Percentiles rank a stretch among this genome's conserved stretches.
phyloP scores from a whole-genome alignment of 2,888 invertebrate genomes.

The Acleris cristana region DNA sequence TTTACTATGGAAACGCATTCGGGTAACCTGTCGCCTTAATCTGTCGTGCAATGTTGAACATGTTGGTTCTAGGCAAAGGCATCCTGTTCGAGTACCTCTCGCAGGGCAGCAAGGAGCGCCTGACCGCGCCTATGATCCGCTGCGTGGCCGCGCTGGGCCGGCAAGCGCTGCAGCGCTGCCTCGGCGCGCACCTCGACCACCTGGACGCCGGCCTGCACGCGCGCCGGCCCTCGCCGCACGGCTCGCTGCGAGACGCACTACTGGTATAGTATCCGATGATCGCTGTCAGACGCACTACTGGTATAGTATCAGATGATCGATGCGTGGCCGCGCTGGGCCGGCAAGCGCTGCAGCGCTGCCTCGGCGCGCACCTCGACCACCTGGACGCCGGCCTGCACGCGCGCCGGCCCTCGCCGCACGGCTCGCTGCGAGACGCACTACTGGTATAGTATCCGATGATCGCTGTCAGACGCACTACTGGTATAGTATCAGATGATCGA shows the following conservation, averaged over 20 bases:
- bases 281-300: neutral
- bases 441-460: too few species aligned
- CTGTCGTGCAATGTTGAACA: neutral
- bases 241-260: constrained; percentile 63
- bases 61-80: constrained; percentile 63
- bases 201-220: constrained; percentile 60
- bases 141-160: constrained; percentile 74
- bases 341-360: too few species aligned
- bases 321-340: too few species aligned
- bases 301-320: constrained; percentile 28
- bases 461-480: too few species aligned
- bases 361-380: too few species aligned
- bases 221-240: constrained; percentile 45
- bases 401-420: too few species aligned
- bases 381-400: too few species aligned
- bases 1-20: too few species aligned
- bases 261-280: constrained; percentile 52
- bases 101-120: constrained; percentile 72
- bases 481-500: too few species aligned
- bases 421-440: too few species aligned
- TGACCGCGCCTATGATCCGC: constrained; percentile 76
- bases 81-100: constrained; percentile 78
- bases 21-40: neutral
- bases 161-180: constrained; percentile 67
- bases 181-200: constrained; percentile 66